phyloP scores from a whole-genome alignment of 2,797 vertebrate species.

The Hypotaenidia philippensis region DNA sequence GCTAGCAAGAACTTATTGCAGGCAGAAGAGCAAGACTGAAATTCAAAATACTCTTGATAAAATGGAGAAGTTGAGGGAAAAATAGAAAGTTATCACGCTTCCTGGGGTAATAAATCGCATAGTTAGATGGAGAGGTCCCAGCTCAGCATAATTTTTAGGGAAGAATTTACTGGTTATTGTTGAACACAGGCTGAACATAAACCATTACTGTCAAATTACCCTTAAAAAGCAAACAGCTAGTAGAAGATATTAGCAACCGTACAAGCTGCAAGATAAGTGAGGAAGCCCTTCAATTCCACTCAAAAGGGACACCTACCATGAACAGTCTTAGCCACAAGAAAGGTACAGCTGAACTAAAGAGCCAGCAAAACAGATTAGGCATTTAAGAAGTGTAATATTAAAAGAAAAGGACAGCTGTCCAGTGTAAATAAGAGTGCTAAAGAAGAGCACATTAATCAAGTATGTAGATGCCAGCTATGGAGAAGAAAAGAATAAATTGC shows the following conservation, averaged over 20 bases:
- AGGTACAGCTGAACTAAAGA: neutral
- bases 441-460: neutral
- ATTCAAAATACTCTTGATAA: neutral
- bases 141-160: neutral
- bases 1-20: neutral
- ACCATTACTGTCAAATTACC: neutral
- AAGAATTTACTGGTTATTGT: neutral
- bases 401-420: neutral
- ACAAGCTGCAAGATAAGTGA: neutral
- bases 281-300: neutral
- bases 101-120: neutral
- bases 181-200: neutral
- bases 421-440: neutral
- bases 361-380: neutral
- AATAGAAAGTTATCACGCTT: neutral
- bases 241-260: neutral
- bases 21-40: neutral
- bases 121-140: neutral
- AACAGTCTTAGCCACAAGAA: neutral
- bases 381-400: neutral
- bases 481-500: neutral
- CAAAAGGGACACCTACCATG: neutral
- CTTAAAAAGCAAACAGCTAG: fast-evolving
- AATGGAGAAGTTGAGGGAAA: fast-evolving
- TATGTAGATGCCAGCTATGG: neutral